phyloP scores from a whole-genome alignment of 2,888 invertebrate genomes.

The Phaonia tiefii region DNA sequence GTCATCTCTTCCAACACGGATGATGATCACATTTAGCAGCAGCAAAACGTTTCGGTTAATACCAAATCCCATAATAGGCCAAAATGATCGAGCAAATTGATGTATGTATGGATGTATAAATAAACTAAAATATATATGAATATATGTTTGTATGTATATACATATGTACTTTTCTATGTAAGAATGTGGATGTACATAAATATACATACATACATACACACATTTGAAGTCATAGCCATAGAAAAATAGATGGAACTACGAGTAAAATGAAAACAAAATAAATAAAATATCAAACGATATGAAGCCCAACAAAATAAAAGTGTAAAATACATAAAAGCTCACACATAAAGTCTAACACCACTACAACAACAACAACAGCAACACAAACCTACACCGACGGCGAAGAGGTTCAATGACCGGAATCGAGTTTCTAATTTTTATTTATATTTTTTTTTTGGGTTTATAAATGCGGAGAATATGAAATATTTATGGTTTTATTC shows the following conservation, averaged over 20 bases:
- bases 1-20: neutral
- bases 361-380: conserved; percentile 7
- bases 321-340: conserved; percentile 31
- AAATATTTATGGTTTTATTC: conserved; percentile 38
- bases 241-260: conserved; percentile 28
- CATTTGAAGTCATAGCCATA: neutral
- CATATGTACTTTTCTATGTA: too few relatives aligned
- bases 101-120: neutral
- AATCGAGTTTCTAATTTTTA: conserved; percentile 30
- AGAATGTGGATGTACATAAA: too few relatives aligned
- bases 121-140: conserved; percentile 1
- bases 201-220: conserved; percentile 19
- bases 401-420: conserved; percentile 14
- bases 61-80: conserved; percentile 39
- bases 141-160: neutral
- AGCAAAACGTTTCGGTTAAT: conserved; percentile 28
- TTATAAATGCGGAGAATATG: conserved; percentile 29
- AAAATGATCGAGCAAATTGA: conserved; percentile 31
- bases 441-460: conserved; percentile 29
- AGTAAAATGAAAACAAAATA: conserved; percentile 25
- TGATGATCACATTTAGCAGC: conserved; percentile 33
- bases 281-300: neutral
- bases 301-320: conserved; percentile 21
- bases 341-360: neutral
- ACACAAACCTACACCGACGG: neutral